Evolutionary conservation across 92 coral and sea anemone species (phyloP).

Genomic region (Actinernus sp.): DNA sequence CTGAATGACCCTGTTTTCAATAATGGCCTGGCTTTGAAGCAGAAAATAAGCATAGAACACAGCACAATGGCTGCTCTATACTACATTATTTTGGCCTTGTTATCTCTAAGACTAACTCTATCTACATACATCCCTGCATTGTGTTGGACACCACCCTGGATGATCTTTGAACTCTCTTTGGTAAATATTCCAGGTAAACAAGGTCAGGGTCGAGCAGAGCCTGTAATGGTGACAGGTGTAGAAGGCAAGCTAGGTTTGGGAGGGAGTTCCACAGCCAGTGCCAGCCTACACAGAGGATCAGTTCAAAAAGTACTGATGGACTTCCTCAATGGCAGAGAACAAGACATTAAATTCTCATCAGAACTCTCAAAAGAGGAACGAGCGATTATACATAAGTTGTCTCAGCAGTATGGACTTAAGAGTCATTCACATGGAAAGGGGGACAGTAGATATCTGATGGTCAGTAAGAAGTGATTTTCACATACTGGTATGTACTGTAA

Average conservation of each 20-base stretch:
- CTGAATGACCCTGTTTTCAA: too few relatives aligned
- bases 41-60: too few relatives aligned
- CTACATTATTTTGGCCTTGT: too few relatives aligned
- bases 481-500: too few relatives aligned
- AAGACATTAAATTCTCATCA: conserved; percentile 80
- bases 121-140: too few relatives aligned
- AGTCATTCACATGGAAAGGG: conserved; percentile 83
- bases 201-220: conserved; percentile 90
- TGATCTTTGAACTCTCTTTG: too few relatives aligned
- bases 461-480: conserved; percentile 84
- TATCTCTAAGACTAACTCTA: too few relatives aligned
- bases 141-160: too few relatives aligned
- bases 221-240: conserved; percentile 76
- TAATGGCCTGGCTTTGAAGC: too few relatives aligned
- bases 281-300: conserved; percentile 56
- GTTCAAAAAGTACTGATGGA: conserved; percentile 65
- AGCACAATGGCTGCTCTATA: too few relatives aligned
- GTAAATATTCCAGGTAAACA: conserved; percentile 56
- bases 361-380: conserved; percentile 86
- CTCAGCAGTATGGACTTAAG: conserved; percentile 70
- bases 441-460: conserved; percentile 77
- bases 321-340: conserved; percentile 65
- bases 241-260: conserved; percentile 88
- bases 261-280: conserved; percentile 7
- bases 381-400: conserved; percentile 72